Percentiles rank a stretch among this genome's conserved stretches.
These are phyloP conservation scores for Heteromormyrus szaboi DNA, from an alignment of 2,797 vertebrate genomes.

Conservation along the genomic window DNA sequence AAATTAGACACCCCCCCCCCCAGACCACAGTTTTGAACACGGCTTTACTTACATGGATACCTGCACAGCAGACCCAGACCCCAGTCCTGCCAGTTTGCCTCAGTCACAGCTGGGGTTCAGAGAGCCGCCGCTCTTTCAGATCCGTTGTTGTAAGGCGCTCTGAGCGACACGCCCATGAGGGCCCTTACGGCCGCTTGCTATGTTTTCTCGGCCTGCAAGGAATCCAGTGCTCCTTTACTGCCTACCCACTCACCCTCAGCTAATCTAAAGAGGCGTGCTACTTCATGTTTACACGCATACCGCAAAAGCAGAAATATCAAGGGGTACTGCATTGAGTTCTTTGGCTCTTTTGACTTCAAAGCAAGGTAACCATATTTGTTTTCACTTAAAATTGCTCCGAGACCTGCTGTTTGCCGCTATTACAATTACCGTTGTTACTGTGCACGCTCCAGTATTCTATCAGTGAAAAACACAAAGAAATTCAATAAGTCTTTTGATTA, in stretches of 20 bases:
- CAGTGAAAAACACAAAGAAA: conserved; percentile 25
- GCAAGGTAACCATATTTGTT: neutral
- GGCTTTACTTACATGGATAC: conserved; percentile 28
- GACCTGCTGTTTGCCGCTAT: neutral
- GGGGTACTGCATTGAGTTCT: neutral
- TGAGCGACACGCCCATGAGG: neutral
- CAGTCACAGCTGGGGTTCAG: neutral
- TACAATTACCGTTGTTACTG: neutral
- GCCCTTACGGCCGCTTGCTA: neutral
- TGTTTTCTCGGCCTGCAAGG: neutral
- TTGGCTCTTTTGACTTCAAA: neutral
- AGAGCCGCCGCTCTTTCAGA: neutral
- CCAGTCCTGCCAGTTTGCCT: conserved; percentile 9
- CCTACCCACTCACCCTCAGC: neutral
- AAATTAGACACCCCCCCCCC: conserved; percentile 21
- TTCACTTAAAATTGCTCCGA: neutral
- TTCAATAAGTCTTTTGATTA: conserved; percentile 29
- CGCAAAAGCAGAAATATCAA: neutral
- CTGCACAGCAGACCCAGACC: conserved; percentile 30
- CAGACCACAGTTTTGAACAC: conserved; percentile 32
- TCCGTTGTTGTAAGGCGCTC: neutral
- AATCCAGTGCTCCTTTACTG: neutral
- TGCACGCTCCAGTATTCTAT: neutral
- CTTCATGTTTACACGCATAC: neutral
- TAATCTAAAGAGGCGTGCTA: neutral